A percentile compares a stretch with the other conserved stretches of the same genome.
Conservation (phyloP, 2,888 invertebrate genomes). For the Xanthia icteritia region DNA sequence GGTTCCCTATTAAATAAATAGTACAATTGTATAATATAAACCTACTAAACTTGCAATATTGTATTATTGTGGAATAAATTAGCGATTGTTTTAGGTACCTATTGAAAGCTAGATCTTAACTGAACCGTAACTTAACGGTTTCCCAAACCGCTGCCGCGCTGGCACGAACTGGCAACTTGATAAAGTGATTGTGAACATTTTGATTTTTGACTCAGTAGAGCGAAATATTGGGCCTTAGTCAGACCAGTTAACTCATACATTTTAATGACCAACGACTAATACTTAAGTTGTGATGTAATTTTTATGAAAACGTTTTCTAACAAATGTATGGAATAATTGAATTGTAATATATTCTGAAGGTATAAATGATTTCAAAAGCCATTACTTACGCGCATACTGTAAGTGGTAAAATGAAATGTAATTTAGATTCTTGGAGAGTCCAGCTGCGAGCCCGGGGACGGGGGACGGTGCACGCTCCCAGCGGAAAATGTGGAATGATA, state of each 20-base stretch:
- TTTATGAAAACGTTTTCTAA: slow-evolving; percentile 15
- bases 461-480: slow-evolving; percentile 54
- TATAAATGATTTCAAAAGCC: slow-evolving; percentile 52
- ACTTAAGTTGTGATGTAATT: neutral
- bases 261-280: neutral
- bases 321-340: slow-evolving; percentile 24
- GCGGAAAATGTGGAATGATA: slow-evolving; percentile 71
- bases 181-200: slow-evolving; percentile 35
- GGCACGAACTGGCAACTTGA: slow-evolving; percentile 16
- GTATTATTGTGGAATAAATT: slow-evolving; percentile 15
- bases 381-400: slow-evolving; percentile 58
- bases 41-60: neutral
- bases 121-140: slow-evolving; percentile 4
- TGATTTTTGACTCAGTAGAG: slow-evolving; percentile 30
- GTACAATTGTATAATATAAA: neutral
- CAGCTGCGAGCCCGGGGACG: slow-evolving; percentile 60
- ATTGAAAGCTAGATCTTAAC: neutral
- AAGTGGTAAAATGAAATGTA: slow-evolving; percentile 70
- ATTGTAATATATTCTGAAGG: slow-evolving; percentile 39
- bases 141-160: neutral
- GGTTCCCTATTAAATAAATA: slow-evolving; percentile 53
- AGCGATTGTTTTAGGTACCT: neutral
- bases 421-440: slow-evolving; percentile 74
- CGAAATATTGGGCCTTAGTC: slow-evolving; percentile 34
- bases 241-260: slow-evolving; percentile 14